Evolutionary conservation across 2,797 vertebrate species (phyloP), one percentile per base, ranked within the genome.

Genomic region (Sebastes diaconus): DNA sequence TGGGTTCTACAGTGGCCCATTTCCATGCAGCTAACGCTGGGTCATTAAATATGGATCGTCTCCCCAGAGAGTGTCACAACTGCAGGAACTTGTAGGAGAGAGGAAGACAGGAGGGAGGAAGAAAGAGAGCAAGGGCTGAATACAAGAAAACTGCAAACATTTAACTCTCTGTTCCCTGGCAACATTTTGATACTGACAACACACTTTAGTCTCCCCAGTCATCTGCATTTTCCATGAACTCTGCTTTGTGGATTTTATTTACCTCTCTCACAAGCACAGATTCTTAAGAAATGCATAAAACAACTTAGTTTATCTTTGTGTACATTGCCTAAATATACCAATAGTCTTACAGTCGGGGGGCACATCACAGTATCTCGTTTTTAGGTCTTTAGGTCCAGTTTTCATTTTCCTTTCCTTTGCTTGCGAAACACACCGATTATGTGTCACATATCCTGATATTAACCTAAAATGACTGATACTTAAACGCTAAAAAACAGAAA

Each of bases 21-120:
- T 91, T 92, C 81, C 80, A 87, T 65, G 78, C 78, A 80, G 70
- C 77, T 73, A 68, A 70, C 79, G 79, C 85, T 80, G 73, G 88
- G 84, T 87, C 88, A 94, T 94, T 90, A 94, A 95, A 94, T 89
- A 94, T 93, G 84, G 88, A 92, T 93, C 81, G 8, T 68, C 64
- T 87, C 87, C 73, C 79, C n/a, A 42, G 77, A 87, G 84, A 81
- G 52, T 24, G 50, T 69, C 57, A 79, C 64, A 85, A 87, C 82
- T 79, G 74, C 84, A 79, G 72, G 67, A 88, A 79, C 29, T 42
- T 75, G 67, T 8, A 77, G 3, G 50, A 73, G 68, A 73, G 65
- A 83, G 39, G 59, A 73, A 79, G 65, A 79, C 1, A 32, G 63
- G 32, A 67, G 13, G 10, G 42, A 68, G 54, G 50, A 63, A 30